Evolutionary conservation across 2,797 vertebrate genomes (phyloP).

Genomic region (Antennarius maculatus): DNA sequence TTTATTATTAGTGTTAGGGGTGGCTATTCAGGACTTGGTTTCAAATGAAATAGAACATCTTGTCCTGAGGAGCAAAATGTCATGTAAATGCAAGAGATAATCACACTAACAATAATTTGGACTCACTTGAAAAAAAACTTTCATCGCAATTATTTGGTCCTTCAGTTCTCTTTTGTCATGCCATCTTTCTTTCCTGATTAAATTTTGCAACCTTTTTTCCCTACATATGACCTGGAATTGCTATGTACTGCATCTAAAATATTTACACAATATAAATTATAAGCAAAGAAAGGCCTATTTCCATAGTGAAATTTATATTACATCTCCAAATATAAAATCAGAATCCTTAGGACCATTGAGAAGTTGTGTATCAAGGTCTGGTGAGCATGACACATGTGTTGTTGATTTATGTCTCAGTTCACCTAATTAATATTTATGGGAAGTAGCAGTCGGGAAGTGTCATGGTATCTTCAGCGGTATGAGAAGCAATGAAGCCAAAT

Average conservation of each 20-base stretch:
- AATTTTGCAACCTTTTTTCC: background rate
- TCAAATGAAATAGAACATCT: conserved; percentile 7
- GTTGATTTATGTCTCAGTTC: background rate
- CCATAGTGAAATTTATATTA: too few species aligned
- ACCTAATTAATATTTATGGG: conserved; percentile 17
- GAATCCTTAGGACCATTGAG: too few species aligned
- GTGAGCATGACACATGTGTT: background rate
- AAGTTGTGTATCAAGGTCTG: background rate
- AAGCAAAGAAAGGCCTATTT: background rate
- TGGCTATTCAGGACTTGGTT: conserved; percentile 1
- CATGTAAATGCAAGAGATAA: conserved; percentile 16
- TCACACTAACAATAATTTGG: background rate
- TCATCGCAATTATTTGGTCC: background rate
- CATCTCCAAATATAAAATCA: too few species aligned
- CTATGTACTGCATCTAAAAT: background rate
- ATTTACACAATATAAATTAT: background rate
- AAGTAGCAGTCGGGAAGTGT: background rate
- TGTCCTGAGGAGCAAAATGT: conserved; percentile 1
- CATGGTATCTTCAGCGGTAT: background rate
- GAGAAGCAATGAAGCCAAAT: background rate
- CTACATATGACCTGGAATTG: background rate
- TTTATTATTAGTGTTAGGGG: conserved; percentile 4
- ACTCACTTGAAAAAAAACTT: background rate
- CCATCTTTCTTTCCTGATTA: background rate
- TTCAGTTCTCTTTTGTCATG: background rate